Base-by-base conservation (phyloP, 2,888 invertebrate genomes). In the Lasioglossum villosulum region DNA sequence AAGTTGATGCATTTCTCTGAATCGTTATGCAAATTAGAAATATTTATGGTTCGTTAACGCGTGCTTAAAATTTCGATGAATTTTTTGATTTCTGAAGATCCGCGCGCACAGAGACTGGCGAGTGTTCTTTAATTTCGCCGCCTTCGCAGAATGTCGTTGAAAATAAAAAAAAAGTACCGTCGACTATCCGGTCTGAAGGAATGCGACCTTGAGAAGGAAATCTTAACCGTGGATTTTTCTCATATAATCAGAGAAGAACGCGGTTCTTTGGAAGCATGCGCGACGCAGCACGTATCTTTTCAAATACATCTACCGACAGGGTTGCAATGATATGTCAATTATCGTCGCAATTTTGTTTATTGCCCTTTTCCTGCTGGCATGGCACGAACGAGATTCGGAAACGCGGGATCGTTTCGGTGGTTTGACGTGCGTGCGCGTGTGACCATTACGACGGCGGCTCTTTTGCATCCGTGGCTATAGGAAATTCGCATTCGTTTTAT, bases 401-500 rank as follows among this genome's bases (percentile, higher is more conserved):
- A 45, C 63, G 72, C 39, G 27, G n/a, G n/a, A 16, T 30, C 72
- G 68, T 48, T 74, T 75, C 30, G 66, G 5, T 45, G 27, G 45
- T 19, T 37, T 39, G 37, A 12, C 39, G 27, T 42, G 39, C 72
- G 42, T 83, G 82, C 42, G 73, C 70, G 59, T 52, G 34, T 19
- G 63, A 10, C 68, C 72, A 84, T 84, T 83, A 84, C 48, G 75
- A n/a, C 73, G 59, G 16, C 27, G 59, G 59, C 30, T 30, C 56
- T 37, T n/a, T 34, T 34, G 23, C 37, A n/a, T 66, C 66, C 34
- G 16, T 42, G 37, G 23, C 27, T n/a, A 39, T 70, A 70, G 59
- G 42, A 84, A n/a, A 52, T 48, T 70, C 70, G 14, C 39, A n/a
- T 66, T 86, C 76, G 30, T 74, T 56, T n/a, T 39, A 6, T 84